phyloP scores from a whole-genome alignment of 2,113 vertebrate species.

The Casuarius casuarius region DNA sequence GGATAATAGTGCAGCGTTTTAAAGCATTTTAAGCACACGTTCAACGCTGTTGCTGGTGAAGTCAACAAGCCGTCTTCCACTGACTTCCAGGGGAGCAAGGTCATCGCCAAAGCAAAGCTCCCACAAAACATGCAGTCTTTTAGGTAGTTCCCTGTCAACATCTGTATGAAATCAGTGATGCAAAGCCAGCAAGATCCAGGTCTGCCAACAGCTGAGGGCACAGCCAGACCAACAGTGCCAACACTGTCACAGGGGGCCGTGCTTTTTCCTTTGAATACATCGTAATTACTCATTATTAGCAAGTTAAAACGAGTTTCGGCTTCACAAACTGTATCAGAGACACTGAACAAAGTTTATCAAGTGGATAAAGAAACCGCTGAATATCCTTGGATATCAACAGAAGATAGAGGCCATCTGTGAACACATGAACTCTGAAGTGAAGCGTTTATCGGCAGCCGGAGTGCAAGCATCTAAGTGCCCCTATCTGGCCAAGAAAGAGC shows the following conservation, averaged over 20 bases:
- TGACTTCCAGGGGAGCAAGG: neutral
- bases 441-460: neutral
- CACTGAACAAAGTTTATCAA: conserved; percentile 3
- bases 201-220: neutral
- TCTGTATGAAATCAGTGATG: neutral
- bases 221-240: fast-evolving
- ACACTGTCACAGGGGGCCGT: neutral
- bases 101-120: neutral
- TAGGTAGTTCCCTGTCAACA: neutral
- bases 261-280: neutral
- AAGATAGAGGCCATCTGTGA: conserved; percentile 15
- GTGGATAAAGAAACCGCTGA: conserved; percentile 5
- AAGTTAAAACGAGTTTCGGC: neutral
- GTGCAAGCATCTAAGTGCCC: conserved; percentile 28
- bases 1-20: fast-evolving
- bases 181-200: fast-evolving
- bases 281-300: neutral
- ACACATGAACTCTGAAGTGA: conserved; percentile 8
- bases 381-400: neutral
- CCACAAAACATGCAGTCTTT: fast-evolving
- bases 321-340: neutral
- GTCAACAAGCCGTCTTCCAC: neutral
- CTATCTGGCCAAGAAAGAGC: conserved; percentile 45
- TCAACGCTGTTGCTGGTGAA: neutral
- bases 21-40: neutral